These are phyloP conservation scores for Ctenomys sociabilis DNA, from an alignment of 2,113 vertebrate species.

Conservation along the genomic window DNA sequence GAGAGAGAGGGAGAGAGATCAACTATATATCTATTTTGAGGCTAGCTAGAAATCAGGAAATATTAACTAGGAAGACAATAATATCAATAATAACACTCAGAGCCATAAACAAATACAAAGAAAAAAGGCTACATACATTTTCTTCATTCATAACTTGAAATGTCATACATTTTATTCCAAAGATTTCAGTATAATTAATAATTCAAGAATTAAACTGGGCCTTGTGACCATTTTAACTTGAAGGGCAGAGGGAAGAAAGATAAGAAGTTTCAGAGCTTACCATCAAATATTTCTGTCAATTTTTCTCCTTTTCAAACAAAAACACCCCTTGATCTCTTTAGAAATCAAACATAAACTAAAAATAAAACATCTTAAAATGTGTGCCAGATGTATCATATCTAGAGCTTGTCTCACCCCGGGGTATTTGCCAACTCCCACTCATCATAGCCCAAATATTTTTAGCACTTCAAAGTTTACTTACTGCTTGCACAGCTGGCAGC, in stretches of 20 bases:
- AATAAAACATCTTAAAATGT: conserved; percentile 60
- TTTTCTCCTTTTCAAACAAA: conserved; percentile 47
- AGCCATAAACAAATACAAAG: not conserved
- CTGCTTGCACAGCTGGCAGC: conserved; percentile 76
- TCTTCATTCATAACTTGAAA: conserved; percentile 22
- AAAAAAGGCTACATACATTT: not conserved
- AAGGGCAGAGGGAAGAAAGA: not conserved
- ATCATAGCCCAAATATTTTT: conserved; percentile 79
- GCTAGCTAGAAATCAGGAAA: not conserved
- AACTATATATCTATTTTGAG: not conserved
- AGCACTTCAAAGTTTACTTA: conserved; percentile 77
- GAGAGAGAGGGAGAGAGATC: not conserved
- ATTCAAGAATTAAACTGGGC: not conserved
- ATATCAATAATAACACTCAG: not conserved
- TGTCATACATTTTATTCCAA: not conserved
- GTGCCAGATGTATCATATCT: conserved; percentile 65
- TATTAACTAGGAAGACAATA: not conserved
- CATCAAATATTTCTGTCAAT: conserved; percentile 37
- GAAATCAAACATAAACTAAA: conserved; percentile 70
- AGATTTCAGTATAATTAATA: not conserved
- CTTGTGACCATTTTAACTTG: conserved; percentile 20
- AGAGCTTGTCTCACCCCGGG: conserved; percentile 72
- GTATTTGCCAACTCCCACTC: conserved; percentile 78
- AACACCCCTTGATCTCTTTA: conserved; percentile 61
- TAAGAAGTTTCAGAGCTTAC: conserved; percentile 12